Base-by-base conservation (phyloP, 2,888 invertebrate genomes). In the Thera britannica region DNA sequence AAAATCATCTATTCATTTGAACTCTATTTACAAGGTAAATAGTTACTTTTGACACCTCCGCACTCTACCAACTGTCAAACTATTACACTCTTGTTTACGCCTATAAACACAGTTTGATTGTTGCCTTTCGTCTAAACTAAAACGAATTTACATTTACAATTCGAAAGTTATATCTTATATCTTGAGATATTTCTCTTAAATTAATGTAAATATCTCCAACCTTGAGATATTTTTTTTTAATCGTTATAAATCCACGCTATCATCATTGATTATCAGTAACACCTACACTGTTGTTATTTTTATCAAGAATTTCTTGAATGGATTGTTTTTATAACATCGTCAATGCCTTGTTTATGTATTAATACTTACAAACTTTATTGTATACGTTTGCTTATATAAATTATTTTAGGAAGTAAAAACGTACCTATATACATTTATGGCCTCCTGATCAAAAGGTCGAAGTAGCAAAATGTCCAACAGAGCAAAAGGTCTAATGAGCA, bases 241-340 rank as follows among this genome's bases (percentile, higher is more conserved):
- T 9, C 44, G 44, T 58, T 72, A 60, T 49, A 63, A 73, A 71
- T 69, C 58, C 67, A 65, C 59, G 69, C 78, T 79, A 82, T 83
- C 80, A 70, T 61, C 72, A 68, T 60, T 77, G 56, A 75, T 71
- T 72, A 81, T 83, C 79, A 52, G 56, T 49, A 61, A 73, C 38
- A 38, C 38, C 4, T 38, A 38, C 38, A 2, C 3, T 23, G 23
- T 23, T 23, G 23, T 79, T 76, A 81, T 77, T 80, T 83, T 83
- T 84, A 83, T 87, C 84, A 81, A 77, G 74, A 76, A 80, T 80
- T 83, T 82, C 79, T 78, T 64, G 73, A 77, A 79, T 66, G 72
- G 76, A 80, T 82, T 80, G 77, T 80, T 78, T 72, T 75, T 23
- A 23, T 75, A 77, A 79, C 77, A 77, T 77, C 74, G 72, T 65